These are phyloP conservation scores for Epizoanthus fatuus DNA, from an alignment of 92 coral and sea anemone species.

Conservation along the genomic window DNA sequence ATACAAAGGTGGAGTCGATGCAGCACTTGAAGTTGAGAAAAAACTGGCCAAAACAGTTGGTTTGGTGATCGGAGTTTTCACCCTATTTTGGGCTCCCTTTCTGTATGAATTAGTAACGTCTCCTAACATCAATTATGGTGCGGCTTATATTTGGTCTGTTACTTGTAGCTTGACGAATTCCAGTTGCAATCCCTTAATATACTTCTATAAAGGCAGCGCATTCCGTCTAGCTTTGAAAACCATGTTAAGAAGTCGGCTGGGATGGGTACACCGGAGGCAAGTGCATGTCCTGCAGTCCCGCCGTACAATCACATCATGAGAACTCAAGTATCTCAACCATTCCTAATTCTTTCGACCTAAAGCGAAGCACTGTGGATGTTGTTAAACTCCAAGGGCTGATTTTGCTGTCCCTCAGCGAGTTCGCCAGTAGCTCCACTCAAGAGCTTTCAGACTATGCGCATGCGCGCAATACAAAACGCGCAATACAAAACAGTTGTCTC, in stretches of 20 bases:
- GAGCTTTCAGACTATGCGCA: background rate
- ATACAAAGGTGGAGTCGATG: slow-evolving; percentile 31
- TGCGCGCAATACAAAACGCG: background rate
- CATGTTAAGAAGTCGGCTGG: slow-evolving; percentile 6
- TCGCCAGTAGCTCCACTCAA: background rate
- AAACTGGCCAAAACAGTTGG: slow-evolving; percentile 75
- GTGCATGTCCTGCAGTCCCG: background rate
- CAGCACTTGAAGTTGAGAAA: slow-evolving; percentile 62
- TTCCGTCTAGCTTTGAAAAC: slow-evolving; percentile 70
- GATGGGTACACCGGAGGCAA: background rate
- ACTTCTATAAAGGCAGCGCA: slow-evolving; percentile 65
- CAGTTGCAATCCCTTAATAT: slow-evolving; percentile 71
- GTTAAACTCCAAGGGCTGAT: background rate
- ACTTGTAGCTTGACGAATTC: slow-evolving; percentile 81
- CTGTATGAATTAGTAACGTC: slow-evolving; percentile 51
- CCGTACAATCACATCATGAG: background rate
- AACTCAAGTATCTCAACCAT: background rate
- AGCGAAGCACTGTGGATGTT: background rate
- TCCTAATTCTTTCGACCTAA: background rate
- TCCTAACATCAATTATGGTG: slow-evolving; percentile 69
- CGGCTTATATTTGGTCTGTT: slow-evolving; percentile 68
- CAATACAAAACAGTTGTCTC: background rate
- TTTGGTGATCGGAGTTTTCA: slow-evolving; percentile 76
- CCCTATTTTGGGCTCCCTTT: slow-evolving; percentile 78
- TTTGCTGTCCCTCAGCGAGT: background rate